phyloP scores from a whole-genome alignment of 2,797 vertebrate genomes.

The Orestias chungarensis region DNA sequence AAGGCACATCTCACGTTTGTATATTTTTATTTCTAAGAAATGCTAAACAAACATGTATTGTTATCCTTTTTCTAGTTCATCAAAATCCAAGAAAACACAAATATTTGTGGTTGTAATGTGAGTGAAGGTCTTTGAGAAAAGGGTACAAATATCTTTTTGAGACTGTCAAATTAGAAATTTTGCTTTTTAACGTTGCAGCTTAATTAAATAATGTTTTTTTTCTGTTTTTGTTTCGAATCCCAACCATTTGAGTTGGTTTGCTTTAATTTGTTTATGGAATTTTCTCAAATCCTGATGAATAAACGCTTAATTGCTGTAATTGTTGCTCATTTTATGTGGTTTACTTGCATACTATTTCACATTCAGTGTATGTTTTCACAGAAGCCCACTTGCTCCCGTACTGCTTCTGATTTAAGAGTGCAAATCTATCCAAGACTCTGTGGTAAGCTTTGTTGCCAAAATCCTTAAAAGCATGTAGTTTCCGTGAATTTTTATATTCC shows the following conservation, averaged over 20 bases:
- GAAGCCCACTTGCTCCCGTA: conserved; percentile 58
- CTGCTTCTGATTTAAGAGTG: conserved; percentile 47
- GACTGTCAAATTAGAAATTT: too few species aligned
- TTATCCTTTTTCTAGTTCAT: not conserved
- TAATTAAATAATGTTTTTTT: conserved; percentile 1
- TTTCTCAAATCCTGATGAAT: not conserved
- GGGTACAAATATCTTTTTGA: too few species aligned
- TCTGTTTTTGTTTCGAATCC: conserved; percentile 7
- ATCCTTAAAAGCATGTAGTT: conserved; percentile 39
- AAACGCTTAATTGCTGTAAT: not conserved
- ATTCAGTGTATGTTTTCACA: conserved; percentile 38
- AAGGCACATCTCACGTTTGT: not conserved
- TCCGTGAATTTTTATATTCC: conserved; percentile 63
- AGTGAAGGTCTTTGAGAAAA: too few species aligned
- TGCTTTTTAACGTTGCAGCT: not conserved
- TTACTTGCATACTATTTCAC: conserved; percentile 10
- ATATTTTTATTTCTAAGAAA: not conserved
- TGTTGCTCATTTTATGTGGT: not conserved
- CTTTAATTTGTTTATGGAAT: not conserved
- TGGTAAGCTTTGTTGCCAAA: conserved; percentile 66
- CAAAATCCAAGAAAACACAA: not conserved
- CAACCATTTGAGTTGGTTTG: not conserved
- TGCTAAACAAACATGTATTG: not conserved
- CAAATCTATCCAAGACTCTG: conserved; percentile 65
- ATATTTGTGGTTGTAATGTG: not conserved